A percentile compares a stretch with the other conserved stretches of the same genome.
Conservation (phyloP, 92 coral and sea anemone species). For the Palythoa grandiflora region DNA sequence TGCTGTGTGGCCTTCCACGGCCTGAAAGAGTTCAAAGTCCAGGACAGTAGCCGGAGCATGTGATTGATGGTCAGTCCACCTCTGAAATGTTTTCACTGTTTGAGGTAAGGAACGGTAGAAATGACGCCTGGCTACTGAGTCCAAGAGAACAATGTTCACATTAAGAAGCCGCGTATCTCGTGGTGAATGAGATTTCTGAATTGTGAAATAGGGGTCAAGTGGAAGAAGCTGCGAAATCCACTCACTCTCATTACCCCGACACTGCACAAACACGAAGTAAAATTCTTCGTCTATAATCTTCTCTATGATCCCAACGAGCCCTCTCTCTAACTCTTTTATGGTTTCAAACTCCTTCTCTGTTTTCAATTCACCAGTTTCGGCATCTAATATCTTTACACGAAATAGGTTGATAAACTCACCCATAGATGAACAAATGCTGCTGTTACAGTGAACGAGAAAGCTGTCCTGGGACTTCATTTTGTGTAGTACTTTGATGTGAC, state of each 20-base stretch:
- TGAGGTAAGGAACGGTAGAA: constrained; percentile 91
- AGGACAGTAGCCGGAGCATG: constrained; percentile 69
- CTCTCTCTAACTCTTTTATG: constrained; percentile 53
- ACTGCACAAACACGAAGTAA: constrained; percentile 73
- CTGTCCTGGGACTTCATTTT: neutral
- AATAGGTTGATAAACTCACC: neutral
- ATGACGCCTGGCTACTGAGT: constrained; percentile 89
- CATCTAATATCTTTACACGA: constrained; percentile 15
- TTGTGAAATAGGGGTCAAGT: constrained; percentile 72
- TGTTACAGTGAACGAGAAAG: constrained; percentile 7
- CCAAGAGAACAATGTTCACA: constrained; percentile 79
- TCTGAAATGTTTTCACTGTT: constrained; percentile 70
- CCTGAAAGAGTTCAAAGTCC: constrained; percentile 88
- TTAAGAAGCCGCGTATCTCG: constrained; percentile 67
- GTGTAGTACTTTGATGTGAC: neutral
- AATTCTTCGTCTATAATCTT: constrained; percentile 49
- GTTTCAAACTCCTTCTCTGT: constrained; percentile 22
- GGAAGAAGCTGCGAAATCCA: constrained; percentile 71
- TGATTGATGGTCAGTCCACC: constrained; percentile 60
- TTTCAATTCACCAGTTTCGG: neutral
- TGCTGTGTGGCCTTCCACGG: constrained; percentile 85
- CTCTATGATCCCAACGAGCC: constrained; percentile 42
- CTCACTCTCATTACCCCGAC: constrained; percentile 32
- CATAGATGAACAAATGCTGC: neutral
- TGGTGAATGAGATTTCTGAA: constrained; percentile 35